Base-by-base conservation (phyloP, 2,113 vertebrate genomes). In the Oryzias javanicus region DNA sequence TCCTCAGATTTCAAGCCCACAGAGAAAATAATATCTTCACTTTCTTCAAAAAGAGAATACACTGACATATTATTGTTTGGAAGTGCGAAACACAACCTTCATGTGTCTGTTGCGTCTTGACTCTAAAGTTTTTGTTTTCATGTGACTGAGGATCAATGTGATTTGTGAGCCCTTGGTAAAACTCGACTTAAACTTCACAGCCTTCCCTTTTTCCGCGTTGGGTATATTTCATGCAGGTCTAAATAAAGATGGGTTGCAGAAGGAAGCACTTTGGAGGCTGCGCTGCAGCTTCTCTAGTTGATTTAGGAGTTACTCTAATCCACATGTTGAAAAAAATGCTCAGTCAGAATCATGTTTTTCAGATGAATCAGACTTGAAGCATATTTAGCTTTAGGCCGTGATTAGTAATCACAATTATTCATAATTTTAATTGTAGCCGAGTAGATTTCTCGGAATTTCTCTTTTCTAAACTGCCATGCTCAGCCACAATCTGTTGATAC, bases 201-300 rank as follows among this genome's bases (percentile, higher is more conserved):
- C 42, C n/a, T 22, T 27, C n/a, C 45, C 25, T 29, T 24, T 27
- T 35, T 35, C 12, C 35, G 24, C 14, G 16, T n/a, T 44, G 17
- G 42, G 58, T 60, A 45, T 58, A 70, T 46, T 29, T 27, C 46
- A 55, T 44, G 53, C 22, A 17, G 10, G 20, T 73, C 48, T 62
- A 64, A 74, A 67, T 79, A 47, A 63, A 61, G n/a, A 57, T 19
- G 57, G 49, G 50, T 60, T 72, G 46, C 54, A 61, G 50, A 69
- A 60, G 55, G 51, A 59, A 55, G 61, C 45, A 59, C 55, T 67
- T 52, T 50, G 62, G 67, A 70, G 61, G 76, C 64, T 56, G 59
- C 56, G 48, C 40, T 58, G 66, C 71, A 68, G 74, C 67, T 50
- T 77, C 76, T 66, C 10, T 62, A 60, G 17, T 65, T 61, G 57